Percentiles rank a stretch among this genome's conserved stretches.
Evolutionary conservation across 1,140 invertebrate species (phyloP).

Genomic region (Aphelenchoides besseyi): DNA sequence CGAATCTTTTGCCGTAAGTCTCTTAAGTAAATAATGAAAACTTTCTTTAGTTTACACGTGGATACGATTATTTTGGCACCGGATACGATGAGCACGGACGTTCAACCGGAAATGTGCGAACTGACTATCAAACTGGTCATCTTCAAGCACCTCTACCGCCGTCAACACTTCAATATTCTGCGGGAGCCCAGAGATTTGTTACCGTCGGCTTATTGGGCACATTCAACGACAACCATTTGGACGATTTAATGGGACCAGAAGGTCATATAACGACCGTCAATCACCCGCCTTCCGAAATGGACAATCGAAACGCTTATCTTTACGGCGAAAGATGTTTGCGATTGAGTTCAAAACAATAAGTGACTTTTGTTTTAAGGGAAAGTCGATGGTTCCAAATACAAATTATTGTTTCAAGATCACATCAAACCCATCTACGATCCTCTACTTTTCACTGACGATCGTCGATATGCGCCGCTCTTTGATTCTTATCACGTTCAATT

Average conservation of each 20-base stretch:
- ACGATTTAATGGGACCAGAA: conserved; percentile 79
- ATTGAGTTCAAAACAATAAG: conserved; percentile 4
- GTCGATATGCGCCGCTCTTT: conserved; percentile 47
- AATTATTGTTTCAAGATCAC: conserved; percentile 52
- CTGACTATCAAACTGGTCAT: conserved; percentile 23
- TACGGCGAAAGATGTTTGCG: conserved; percentile 44
- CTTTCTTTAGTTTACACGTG: conserved; percentile 27
- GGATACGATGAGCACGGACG: conserved; percentile 29
- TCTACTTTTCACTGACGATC: conserved; percentile 43
- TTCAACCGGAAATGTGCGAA: conserved; percentile 27
- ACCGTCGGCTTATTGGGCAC: conserved; percentile 84
- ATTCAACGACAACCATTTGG: conserved; percentile 78
- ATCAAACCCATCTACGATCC: conserved; percentile 57
- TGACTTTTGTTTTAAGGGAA: conserved; percentile 29
- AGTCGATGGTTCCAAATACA: conserved; percentile 47
- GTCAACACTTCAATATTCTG: conserved; percentile 41
- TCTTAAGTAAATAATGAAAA: conserved; percentile 50
- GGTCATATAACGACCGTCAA: conserved; percentile 63
- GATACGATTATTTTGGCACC: conserved; percentile 33
- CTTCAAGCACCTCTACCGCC: conserved; percentile 21
- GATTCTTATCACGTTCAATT: conserved; percentile 45
- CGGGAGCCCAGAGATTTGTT: conserved; percentile 72
- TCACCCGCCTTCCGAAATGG: conserved; percentile 35
- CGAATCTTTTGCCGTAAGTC: conserved; percentile 37
- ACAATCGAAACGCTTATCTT: conserved; percentile 49